phyloP scores from a whole-genome alignment of 2,113 vertebrate species.

The Geococcyx californianus region DNA sequence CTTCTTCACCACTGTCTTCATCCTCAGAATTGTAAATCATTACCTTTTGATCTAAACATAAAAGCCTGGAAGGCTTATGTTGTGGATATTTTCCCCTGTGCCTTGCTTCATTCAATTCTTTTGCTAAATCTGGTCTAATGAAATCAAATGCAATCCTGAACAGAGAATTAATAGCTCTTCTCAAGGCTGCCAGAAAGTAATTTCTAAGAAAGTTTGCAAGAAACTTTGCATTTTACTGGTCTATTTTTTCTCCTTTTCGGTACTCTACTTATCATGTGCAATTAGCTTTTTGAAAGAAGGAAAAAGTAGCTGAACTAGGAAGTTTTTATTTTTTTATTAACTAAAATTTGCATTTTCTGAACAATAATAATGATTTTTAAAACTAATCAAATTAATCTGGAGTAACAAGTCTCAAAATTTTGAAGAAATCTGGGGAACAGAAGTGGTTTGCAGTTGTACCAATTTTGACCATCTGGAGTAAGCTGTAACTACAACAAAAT shows the following conservation, averaged over 20 bases:
- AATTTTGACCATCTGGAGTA: no score
- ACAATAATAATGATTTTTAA: not conserved
- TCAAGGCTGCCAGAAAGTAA: not conserved
- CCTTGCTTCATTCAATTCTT: not conserved
- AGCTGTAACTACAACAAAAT: no score
- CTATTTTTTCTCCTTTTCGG: not conserved
- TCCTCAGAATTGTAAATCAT: conserved; percentile 29
- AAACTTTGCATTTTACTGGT: not conserved
- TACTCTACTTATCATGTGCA: not conserved
- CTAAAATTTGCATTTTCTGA: not conserved
- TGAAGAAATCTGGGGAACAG: no score
- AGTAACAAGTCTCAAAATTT: not conserved
- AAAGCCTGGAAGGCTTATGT: conserved; percentile 19
- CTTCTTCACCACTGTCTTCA: not conserved
- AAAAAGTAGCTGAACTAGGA: not conserved
- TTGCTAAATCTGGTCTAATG: not conserved
- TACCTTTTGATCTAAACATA: conserved; percentile 35
- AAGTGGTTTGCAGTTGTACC: no score
- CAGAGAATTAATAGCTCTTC: not conserved
- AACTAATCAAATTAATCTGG: not conserved
- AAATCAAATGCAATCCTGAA: not conserved
- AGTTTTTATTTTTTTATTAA: not conserved
- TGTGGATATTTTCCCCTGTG: not conserved
- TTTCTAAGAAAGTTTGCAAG: not conserved
- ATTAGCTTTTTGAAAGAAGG: not conserved